Evolutionary conservation across 1,140 invertebrate genomes (phyloP), one percentile per base, ranked within the genome.

Genomic region (Bombyx mandarina): DNA sequence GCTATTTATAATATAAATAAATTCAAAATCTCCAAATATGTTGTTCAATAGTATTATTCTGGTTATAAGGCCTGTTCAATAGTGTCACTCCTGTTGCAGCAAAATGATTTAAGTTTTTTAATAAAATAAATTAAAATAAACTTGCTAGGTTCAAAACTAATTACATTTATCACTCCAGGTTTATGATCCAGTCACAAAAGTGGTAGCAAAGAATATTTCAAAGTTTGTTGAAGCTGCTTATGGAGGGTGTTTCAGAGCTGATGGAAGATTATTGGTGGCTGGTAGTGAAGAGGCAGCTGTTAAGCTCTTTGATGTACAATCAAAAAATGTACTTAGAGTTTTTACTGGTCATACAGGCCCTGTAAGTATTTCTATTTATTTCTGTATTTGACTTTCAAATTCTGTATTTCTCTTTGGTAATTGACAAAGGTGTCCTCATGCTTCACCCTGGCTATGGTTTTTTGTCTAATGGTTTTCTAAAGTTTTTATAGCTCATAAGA

Each of bases 271-370:
- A 1, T 68, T 99, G 26, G 93, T 93, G 65, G 94, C 94, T 49
- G 97, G 97, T 1, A 94, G 96, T 74, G 95, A 98, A 65, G 97
- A 99, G 82, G 90, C 92, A n/a, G 86, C 91, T 56, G 91, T 99
- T 1, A 93, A 94, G 85, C 79, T 99, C 1, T 99, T 98, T 89
- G 96, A 99, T 89, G 92, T 96, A 0, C 89, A 91, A 45, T 93
- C 93, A 2, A 94, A 93, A 77, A 93, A 91, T 73, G 89, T 95
- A 46, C 84, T 98, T 2, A 86, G 96, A 64, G 73, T 91, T 1
- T 91, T 91, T 62, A 88, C 88, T 62, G 89, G 89, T 0, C 90
- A 91, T 60, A 88, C 74, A 47, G 89, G 75, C 10, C 87, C 90
- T 42, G 88, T 89, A 78, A 84, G 81, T 82, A 26, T 35, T 9